A percentile compares a stretch with the other conserved stretches of the same genome.
phyloP scores from a whole-genome alignment of 2,888 invertebrate genomes.

The Axea sp. region DNA sequence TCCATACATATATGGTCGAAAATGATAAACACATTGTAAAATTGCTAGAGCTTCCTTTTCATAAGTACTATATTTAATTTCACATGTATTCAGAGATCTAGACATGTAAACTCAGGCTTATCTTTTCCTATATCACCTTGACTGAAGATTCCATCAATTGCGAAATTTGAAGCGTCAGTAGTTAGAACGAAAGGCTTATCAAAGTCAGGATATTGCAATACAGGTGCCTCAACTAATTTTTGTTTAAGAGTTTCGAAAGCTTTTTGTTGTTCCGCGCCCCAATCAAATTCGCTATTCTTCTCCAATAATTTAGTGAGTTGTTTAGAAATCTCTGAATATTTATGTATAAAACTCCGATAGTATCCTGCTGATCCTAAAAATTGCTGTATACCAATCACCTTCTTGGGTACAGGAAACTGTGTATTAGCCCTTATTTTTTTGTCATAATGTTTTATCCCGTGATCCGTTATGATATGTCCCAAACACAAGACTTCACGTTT shows the following conservation, averaged over 20 bases:
- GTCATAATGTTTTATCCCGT: slow-evolving; percentile 1
- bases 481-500: too few species aligned
- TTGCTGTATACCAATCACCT: slow-evolving; percentile 5
- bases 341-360: slow-evolving; percentile 60
- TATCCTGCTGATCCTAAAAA: slow-evolving; percentile 61
- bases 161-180: slow-evolving; percentile 1
- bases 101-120: not conserved
- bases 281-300: not conserved
- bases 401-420: not conserved
- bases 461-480: too few species aligned
- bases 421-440: not conserved
- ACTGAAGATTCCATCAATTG: slow-evolving; percentile 7
- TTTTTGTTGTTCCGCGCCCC: not conserved
- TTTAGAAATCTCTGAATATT: slow-evolving; percentile 55
- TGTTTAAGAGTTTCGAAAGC: slow-evolving; percentile 9
- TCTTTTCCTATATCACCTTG: slow-evolving; percentile 31
- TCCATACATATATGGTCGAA: not conserved
- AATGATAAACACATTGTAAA: not conserved
- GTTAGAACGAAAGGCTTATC: not conserved
- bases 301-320: slow-evolving; percentile 47
- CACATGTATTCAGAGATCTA: not conserved
- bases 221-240: slow-evolving; percentile 12
- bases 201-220: slow-evolving; percentile 1
- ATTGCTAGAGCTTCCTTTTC: not conserved
- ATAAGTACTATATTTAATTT: not conserved